phyloP scores from a whole-genome alignment of 2,888 invertebrate genomes.

The Leptogaster cylindrica region DNA sequence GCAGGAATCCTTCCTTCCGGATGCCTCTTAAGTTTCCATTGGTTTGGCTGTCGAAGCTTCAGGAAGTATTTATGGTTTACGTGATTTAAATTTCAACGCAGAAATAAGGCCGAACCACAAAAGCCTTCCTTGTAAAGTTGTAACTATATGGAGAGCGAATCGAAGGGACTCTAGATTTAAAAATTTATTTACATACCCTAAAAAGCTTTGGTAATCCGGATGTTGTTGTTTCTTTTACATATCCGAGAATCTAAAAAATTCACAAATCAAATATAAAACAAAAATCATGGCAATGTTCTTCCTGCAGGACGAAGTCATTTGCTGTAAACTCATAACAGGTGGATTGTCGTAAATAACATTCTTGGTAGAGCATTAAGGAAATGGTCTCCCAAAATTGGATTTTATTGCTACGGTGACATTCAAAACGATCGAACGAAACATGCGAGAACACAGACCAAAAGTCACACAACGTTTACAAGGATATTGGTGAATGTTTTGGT shows the following conservation, averaged over 20 bases:
- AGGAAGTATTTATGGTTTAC: slow-evolving; percentile 32
- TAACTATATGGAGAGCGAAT: slow-evolving; percentile 16
- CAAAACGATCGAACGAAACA: slow-evolving; percentile 26
- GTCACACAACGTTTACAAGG: too few relatives aligned
- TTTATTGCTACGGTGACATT: slow-evolving; percentile 31
- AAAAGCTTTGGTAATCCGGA: slow-evolving; percentile 7
- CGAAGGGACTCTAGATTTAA: not conserved
- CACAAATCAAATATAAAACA: slow-evolving; percentile 5
- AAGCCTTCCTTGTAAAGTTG: too few relatives aligned
- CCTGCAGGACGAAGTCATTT: not conserved
- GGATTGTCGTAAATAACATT: slow-evolving; percentile 25
- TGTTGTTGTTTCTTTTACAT: not conserved
- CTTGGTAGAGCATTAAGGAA: slow-evolving; percentile 33
- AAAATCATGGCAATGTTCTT: not conserved
- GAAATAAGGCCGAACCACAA: not conserved
- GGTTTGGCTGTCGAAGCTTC: not conserved
- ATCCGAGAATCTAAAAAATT: not conserved
- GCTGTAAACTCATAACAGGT: slow-evolving; percentile 33
- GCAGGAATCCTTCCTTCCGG: too few relatives aligned
- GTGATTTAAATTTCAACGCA: slow-evolving; percentile 33
- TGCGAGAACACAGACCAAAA: too few relatives aligned
- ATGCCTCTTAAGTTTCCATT: too few relatives aligned
- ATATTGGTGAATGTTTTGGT: too few relatives aligned
- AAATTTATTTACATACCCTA: slow-evolving; percentile 23
- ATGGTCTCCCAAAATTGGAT: slow-evolving; percentile 35